Evolutionary conservation across 2,113 vertebrate species (phyloP), one percentile per base, ranked within the genome.

Genomic region (Corydoras maculifer): DNA sequence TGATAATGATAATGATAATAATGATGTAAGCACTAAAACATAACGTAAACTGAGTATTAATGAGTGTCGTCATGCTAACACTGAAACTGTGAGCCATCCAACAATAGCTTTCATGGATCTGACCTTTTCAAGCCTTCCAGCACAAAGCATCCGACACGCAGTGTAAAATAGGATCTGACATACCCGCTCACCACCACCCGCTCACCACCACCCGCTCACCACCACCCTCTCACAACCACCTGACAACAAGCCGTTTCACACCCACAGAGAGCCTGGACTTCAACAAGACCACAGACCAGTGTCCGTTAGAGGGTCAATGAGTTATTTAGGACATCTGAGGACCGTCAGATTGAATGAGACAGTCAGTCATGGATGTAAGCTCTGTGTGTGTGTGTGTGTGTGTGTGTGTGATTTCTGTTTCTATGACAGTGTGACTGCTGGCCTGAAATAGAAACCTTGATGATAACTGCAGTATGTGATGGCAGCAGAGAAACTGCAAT

Each of bases 81-180:
- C 50, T 9, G 18, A 58, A 68, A 31, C 65, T 62, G 18, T 18
- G 3, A 15, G 18, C 54, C 58, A 62, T 25, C 51, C 58, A 68
- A 74, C 59, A 74, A 74, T 62, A 74, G 18, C 50, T 14, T 68
- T 18, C 65, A 74, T 68, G 68, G 72, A 68, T 61, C 72, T 74
- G 72, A 74, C 72, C 72, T 74, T 74, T 74, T 57, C 55, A 67
- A 72, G 72, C 58, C 58, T 74, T 18, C 58, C 32, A 25, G 65
- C 65, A 68, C 51, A 43, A 68, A 62, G 25, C 72, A 62, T 54
- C 68, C 48, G 35, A 53, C 72, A 48, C 49, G 54, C 3, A 9
- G 29, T 53, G 64, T 61, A 73, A 59, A 73, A 73, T 30, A 30
- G 60, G 71, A 66, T 35, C 65, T 51, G 62, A 72, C 70, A 72